A percentile compares a stretch with the other conserved stretches of the same genome.
Evolutionary conservation across 2,888 invertebrate genomes (phyloP).

Genomic region (Leptopilina myrica): DNA sequence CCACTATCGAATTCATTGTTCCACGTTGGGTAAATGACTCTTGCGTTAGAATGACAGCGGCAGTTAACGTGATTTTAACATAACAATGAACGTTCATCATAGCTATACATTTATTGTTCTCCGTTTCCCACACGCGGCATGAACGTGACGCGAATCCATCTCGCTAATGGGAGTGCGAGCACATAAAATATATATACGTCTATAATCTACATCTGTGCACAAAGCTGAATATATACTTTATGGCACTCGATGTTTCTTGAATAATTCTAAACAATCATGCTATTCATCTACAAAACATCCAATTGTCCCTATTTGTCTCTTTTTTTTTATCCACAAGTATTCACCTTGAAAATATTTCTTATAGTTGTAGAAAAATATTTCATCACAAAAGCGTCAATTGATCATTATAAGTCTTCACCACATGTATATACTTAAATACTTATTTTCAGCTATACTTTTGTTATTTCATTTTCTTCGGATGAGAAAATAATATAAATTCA

Average conservation of each 20-base stretch:
- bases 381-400: too few species aligned
- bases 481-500: too few species aligned
- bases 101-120: slow-evolving; percentile 61
- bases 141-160: slow-evolving; percentile 68
- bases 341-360: too few species aligned
- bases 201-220: slow-evolving; percentile 36
- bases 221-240: slow-evolving; percentile 36
- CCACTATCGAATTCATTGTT: slow-evolving; percentile 15
- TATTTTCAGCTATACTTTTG: too few species aligned
- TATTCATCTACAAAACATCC: slow-evolving; percentile 23
- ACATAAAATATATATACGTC: slow-evolving; percentile 36
- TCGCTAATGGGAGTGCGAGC: slow-evolving; percentile 61
- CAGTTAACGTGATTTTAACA: slow-evolving; percentile 50
- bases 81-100: slow-evolving; percentile 58
- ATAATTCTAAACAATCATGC: slow-evolving; percentile 38
- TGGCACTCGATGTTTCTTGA: slow-evolving; percentile 45
- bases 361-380: too few species aligned
- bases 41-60: slow-evolving; percentile 29
- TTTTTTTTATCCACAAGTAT: too few species aligned
- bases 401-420: too few species aligned
- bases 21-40: slow-evolving; percentile 20
- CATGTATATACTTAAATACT: too few species aligned
- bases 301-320: slow-evolving; percentile 28
- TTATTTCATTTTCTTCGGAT: too few species aligned
- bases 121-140: slow-evolving; percentile 65